These are phyloP conservation scores for Zophobas morio DNA, from an alignment of 1,140 invertebrate genomes.

Conservation along the genomic window DNA sequence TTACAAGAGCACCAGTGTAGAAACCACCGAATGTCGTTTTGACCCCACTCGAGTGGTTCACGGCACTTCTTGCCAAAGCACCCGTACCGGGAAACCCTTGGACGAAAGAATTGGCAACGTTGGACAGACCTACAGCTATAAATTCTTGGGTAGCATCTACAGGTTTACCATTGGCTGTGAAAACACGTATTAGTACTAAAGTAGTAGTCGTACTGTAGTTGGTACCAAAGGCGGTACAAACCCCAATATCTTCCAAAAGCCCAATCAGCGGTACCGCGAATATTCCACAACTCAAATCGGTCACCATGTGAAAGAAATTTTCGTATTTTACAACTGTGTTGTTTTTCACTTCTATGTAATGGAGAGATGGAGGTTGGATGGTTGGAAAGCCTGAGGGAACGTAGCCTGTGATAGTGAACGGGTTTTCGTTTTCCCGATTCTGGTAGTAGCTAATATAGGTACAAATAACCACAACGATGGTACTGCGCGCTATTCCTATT, in stretches of 20 bases:
- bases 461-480: slow-evolving; percentile 81
- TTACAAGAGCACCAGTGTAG: slow-evolving; percentile 87
- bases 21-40: slow-evolving; percentile 88
- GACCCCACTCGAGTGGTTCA: slow-evolving; percentile 91
- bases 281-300: slow-evolving; percentile 81
- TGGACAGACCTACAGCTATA: slow-evolving; percentile 85
- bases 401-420: slow-evolving; percentile 77
- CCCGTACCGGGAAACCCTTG: slow-evolving; percentile 89
- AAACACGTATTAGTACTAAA: not conserved
- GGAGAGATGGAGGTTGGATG: slow-evolving; percentile 77
- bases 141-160: slow-evolving; percentile 90
- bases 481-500: slow-evolving; percentile 81
- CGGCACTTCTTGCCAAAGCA: slow-evolving; percentile 88
- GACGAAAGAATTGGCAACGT: slow-evolving; percentile 91
- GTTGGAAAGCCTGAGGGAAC: slow-evolving; percentile 80
- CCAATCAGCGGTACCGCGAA: slow-evolving; percentile 86
- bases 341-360: slow-evolving; percentile 71
- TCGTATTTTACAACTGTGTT: slow-evolving; percentile 69
- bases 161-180: slow-evolving; percentile 80
- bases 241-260: slow-evolving; percentile 86
- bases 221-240: slow-evolving; percentile 85
- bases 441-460: slow-evolving; percentile 73
- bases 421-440: slow-evolving; percentile 66
- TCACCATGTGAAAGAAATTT: slow-evolving; percentile 79
- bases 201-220: not conserved